Evolutionary conservation across 2,888 invertebrate genomes (phyloP).

Genomic region (Rambutsinella grinnellia): DNA sequence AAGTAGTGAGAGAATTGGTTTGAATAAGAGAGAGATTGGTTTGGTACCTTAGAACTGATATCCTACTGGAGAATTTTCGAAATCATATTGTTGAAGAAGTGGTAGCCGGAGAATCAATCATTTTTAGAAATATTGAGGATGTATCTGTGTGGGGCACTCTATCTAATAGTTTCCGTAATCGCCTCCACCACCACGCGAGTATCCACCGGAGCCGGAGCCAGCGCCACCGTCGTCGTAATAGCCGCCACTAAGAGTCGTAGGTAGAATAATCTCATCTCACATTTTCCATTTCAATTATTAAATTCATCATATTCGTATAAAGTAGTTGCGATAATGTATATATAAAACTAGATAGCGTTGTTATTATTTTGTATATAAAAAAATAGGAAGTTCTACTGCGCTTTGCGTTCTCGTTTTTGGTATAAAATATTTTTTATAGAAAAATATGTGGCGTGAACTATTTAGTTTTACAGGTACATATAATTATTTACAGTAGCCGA

Average conservation of each 20-base stretch:
- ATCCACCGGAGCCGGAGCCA: conserved; percentile 55
- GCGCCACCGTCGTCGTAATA: conserved; percentile 59
- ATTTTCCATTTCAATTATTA: conserved; percentile 15
- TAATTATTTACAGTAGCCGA: neutral
- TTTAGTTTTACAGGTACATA: neutral
- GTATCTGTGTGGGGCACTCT: conserved; percentile 43
- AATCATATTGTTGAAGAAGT: conserved; percentile 52
- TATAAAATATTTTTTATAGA: no score
- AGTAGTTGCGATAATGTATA: conserved; percentile 2
- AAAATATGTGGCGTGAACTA: neutral
- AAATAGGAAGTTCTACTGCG: neutral
- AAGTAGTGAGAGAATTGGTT: conserved; percentile 53
- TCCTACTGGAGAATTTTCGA: conserved; percentile 58
- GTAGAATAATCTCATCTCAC: conserved; percentile 52
- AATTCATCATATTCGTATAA: neutral
- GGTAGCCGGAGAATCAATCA: conserved; percentile 47
- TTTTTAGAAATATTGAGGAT: conserved; percentile 33
- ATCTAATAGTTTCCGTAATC: conserved; percentile 64
- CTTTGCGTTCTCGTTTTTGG: neutral
- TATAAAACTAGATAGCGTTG: conserved; percentile 9
- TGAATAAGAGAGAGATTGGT: conserved; percentile 41
- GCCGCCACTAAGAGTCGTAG: conserved; percentile 62
- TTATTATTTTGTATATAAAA: neutral
- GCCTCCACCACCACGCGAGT: conserved; percentile 58
- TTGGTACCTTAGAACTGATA: conserved; percentile 58